Conservation (phyloP, 2,797 vertebrate genomes). For the Malacoctenus gilli region DNA sequence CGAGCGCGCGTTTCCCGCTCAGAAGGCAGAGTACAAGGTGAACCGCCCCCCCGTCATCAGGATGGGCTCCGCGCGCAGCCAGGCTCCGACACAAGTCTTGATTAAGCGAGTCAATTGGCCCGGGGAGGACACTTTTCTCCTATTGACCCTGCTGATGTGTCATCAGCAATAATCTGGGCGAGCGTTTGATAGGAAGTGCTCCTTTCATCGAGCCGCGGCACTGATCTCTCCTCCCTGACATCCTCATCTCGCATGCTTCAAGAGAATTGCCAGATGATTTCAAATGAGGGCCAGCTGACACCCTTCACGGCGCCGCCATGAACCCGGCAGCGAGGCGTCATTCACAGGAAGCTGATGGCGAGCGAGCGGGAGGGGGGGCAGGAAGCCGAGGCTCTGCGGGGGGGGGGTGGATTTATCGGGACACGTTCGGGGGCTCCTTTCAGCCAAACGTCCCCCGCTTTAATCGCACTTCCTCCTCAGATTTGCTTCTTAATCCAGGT, state of each 20-base stretch:
- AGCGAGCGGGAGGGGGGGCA: conserved; percentile 10
- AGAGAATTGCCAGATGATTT: conserved; percentile 64
- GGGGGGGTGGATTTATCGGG: too few species aligned
- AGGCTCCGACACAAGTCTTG: conserved; percentile 54
- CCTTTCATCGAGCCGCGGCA: conserved; percentile 67
- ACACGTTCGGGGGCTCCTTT: not conserved
- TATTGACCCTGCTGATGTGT: conserved; percentile 77
- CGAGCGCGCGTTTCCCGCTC: conserved; percentile 50
- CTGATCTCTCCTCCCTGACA: conserved; percentile 60
- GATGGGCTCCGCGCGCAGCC: conserved; percentile 43
- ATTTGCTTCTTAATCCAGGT: not conserved
- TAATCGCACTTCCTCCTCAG: conserved; percentile 1
- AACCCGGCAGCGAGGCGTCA: conserved; percentile 30
- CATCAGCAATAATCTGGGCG: conserved; percentile 74
- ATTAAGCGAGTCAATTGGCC: conserved; percentile 76
- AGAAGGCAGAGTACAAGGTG: conserved; percentile 64
- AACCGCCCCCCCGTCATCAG: conserved; percentile 50
- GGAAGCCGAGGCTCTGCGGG: conserved; percentile 9
- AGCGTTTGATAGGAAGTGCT: conserved; percentile 72
- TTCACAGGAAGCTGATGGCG: conserved; percentile 31
- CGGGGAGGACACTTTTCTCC: conserved; percentile 71
- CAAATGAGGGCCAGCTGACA: conserved; percentile 69
- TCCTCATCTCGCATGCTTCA: conserved; percentile 56
- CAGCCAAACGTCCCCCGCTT: conserved; percentile 1
- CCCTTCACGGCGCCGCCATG: conserved; percentile 45